phyloP scores from a whole-genome alignment of 2,888 invertebrate genomes.

The Theodoxus fluviatilis region DNA sequence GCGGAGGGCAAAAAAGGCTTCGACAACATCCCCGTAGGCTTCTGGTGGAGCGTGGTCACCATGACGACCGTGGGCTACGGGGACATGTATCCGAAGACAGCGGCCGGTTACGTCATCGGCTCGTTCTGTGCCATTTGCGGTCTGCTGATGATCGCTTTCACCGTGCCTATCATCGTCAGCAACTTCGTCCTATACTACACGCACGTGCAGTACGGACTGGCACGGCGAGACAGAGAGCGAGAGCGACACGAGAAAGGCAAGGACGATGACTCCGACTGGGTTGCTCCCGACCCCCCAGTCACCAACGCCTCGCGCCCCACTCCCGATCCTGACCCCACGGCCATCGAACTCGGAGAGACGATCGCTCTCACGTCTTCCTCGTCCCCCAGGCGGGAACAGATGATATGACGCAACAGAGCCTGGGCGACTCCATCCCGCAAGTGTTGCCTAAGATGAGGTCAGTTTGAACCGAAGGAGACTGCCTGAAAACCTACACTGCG shows the following conservation, averaged over 20 bases:
- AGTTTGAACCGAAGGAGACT: no score
- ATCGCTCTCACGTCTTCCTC: conserved; percentile 27
- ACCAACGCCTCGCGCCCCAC: neutral
- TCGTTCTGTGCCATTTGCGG: conserved; percentile 59
- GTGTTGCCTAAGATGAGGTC: neutral
- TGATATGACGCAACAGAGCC: no score
- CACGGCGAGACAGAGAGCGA: conserved; percentile 33
- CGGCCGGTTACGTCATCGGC: conserved; percentile 56
- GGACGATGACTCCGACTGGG: conserved; percentile 19
- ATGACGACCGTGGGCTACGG: conserved; percentile 64
- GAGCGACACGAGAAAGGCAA: conserved; percentile 30
- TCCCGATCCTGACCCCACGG: conserved; percentile 16
- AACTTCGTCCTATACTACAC: conserved; percentile 63
- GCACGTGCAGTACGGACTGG: conserved; percentile 58
- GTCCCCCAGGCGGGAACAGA: neutral
- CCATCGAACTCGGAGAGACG: conserved; percentile 30
- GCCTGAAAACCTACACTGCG: no score
- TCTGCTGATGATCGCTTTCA: conserved; percentile 59
- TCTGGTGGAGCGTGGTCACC: conserved; percentile 63
- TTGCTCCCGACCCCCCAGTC: neutral
- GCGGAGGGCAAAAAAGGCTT: conserved; percentile 54
- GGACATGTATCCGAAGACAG: conserved; percentile 56
- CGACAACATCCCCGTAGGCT: conserved; percentile 60
- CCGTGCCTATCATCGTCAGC: conserved; percentile 63
- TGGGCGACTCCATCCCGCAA: no score